These are phyloP conservation scores for Nestor notabilis DNA, from an alignment of 2,113 vertebrate genomes.

Conservation along the genomic window DNA sequence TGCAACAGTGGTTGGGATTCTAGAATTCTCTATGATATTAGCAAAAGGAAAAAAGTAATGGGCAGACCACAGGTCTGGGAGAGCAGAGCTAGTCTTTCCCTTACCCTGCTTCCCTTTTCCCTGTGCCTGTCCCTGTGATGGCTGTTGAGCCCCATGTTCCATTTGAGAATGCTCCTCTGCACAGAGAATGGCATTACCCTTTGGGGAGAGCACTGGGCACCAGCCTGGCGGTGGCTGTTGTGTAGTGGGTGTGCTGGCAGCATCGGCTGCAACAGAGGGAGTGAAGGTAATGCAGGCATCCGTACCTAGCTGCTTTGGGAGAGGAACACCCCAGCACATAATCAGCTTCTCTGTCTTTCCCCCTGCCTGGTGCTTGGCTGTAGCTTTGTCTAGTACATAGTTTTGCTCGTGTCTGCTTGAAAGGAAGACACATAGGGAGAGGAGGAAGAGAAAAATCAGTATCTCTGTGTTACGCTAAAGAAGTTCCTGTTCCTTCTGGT, in stretches of 20 bases:
- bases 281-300: no score
- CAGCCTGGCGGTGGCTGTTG: background rate
- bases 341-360: background rate
- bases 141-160: fast-evolving
- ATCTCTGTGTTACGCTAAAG: background rate
- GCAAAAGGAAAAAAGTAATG: background rate
- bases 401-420: background rate
- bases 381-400: background rate
- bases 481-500: background rate
- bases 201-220: background rate
- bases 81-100: background rate
- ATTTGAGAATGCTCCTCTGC: background rate
- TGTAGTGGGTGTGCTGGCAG: background rate
- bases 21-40: background rate
- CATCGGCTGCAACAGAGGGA: background rate
- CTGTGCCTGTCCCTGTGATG: background rate
- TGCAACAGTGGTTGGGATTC: background rate
- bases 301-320: background rate
- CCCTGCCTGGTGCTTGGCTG: background rate
- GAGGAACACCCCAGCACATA: background rate
- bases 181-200: background rate
- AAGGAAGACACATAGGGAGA: background rate
- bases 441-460: background rate
- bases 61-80: background rate
- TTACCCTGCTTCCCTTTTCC: background rate